These are phyloP conservation scores for Mola mola DNA, from an alignment of 2,113 vertebrate genomes.

Conservation along the genomic window DNA sequence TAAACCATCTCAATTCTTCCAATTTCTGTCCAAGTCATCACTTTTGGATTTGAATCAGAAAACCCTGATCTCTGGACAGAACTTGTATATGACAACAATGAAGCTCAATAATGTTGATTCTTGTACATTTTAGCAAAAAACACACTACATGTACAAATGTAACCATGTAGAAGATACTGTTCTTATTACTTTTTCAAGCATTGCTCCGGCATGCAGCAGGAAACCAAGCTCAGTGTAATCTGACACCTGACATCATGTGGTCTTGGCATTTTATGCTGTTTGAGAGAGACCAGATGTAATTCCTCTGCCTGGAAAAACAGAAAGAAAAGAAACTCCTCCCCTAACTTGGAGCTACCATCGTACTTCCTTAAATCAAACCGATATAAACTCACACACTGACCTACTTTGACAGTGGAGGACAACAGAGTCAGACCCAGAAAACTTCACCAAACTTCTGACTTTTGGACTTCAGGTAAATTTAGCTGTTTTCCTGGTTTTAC, in stretches of 20 bases:
- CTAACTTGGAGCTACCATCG: conserved; percentile 7
- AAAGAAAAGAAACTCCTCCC: conserved; percentile 48
- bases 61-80: too few species aligned
- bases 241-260: conserved; percentile 74
- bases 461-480: conserved; percentile 54
- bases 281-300: conserved; percentile 74
- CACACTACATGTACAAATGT: too few species aligned
- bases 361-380: conserved; percentile 74
- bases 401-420: conserved; percentile 38
- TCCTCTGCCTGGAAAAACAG: conserved; percentile 25
- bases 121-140: too few species aligned
- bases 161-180: too few species aligned
- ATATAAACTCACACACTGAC: conserved; percentile 67
- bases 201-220: not conserved
- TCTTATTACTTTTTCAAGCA: too few species aligned
- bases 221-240: conserved; percentile 46
- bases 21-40: too few species aligned
- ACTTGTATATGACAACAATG: too few species aligned
- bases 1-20: too few species aligned
- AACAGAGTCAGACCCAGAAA: not conserved
- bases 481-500: too few species aligned
- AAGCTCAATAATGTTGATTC: too few species aligned
- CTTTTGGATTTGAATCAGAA: too few species aligned
- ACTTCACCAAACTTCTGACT: conserved; percentile 13
- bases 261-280: conserved; percentile 4